Evolutionary conservation across 2,888 invertebrate species (phyloP).

Genomic region (Acheta domesticus): DNA sequence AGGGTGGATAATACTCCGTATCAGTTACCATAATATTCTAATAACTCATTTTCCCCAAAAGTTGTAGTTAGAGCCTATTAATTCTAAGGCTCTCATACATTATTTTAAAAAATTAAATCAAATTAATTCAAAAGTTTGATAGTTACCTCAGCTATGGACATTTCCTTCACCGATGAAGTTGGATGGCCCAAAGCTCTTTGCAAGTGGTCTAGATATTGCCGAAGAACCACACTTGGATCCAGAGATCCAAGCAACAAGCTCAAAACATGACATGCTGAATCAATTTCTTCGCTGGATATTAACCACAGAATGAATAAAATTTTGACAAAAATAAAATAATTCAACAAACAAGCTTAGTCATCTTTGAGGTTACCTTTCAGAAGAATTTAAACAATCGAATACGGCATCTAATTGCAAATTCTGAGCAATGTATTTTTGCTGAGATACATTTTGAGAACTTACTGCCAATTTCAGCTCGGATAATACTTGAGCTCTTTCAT

Average conservation of each 20-base stretch:
- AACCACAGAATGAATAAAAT: constrained; percentile 28
- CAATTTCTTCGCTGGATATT: constrained; percentile 55
- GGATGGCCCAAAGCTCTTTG: constrained; percentile 63
- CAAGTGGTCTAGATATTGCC: constrained; percentile 57
- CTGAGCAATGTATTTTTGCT: constrained; percentile 24
- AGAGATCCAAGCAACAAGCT: constrained; percentile 62
- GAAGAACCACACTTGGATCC: constrained; percentile 57
- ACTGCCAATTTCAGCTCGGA: constrained; percentile 33
- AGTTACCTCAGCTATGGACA: constrained; percentile 62
- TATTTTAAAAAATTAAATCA: not conserved
- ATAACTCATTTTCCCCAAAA: not conserved
- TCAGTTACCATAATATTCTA: too few species aligned
- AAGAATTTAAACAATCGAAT: constrained; percentile 61
- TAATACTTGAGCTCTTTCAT: constrained; percentile 27
- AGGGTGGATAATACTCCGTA: too few species aligned
- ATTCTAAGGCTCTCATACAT: too few species aligned
- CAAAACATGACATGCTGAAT: constrained; percentile 63
- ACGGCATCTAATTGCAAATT: constrained; percentile 44
- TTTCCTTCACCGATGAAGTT: constrained; percentile 58
- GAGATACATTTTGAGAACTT: constrained; percentile 23
- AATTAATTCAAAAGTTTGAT: constrained; percentile 21
- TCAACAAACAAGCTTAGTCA: constrained; percentile 26
- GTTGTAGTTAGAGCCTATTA: too few species aligned
- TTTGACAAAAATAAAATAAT: constrained; percentile 4
- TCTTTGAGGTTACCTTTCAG: constrained; percentile 46